phyloP scores from a whole-genome alignment of 2,797 vertebrate genomes.

The Cuculus canorus region DNA sequence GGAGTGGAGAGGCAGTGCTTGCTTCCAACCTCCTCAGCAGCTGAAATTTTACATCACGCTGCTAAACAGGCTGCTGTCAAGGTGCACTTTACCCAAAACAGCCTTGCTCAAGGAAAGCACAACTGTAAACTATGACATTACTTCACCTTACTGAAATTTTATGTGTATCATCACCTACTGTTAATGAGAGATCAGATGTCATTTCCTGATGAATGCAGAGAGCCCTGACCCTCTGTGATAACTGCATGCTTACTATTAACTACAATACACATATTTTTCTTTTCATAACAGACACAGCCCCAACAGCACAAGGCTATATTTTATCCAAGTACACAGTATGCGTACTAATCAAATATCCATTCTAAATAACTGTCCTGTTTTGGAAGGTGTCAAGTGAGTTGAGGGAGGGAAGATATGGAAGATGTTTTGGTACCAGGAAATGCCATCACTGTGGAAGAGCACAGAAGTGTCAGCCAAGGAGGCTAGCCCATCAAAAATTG shows the following conservation, averaged over 20 bases:
- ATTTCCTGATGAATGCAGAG: not conserved
- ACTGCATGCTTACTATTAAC: not conserved
- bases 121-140: not conserved
- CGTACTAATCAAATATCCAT: not conserved
- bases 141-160: slow-evolving; percentile 31
- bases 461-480: not conserved
- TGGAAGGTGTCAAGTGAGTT: not conserved
- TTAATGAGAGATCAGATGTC: not conserved
- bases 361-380: not conserved
- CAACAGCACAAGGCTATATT: not conserved
- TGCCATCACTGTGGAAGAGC: not conserved
- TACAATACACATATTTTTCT: not conserved
- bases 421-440: not conserved
- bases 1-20: accelerated
- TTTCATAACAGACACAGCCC: not conserved
- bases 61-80: slow-evolving; percentile 12
- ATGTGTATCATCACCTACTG: not conserved
- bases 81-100: not conserved
- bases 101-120: slow-evolving; percentile 38
- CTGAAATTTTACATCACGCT: not conserved
- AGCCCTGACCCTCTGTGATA: not conserved
- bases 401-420: not conserved
- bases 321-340: not conserved
- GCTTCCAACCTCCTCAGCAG: not conserved
- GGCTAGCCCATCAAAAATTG: not conserved